Evolutionary conservation across 92 coral and sea anemone species (phyloP).

Genomic region (Pocillopora meandrina): DNA sequence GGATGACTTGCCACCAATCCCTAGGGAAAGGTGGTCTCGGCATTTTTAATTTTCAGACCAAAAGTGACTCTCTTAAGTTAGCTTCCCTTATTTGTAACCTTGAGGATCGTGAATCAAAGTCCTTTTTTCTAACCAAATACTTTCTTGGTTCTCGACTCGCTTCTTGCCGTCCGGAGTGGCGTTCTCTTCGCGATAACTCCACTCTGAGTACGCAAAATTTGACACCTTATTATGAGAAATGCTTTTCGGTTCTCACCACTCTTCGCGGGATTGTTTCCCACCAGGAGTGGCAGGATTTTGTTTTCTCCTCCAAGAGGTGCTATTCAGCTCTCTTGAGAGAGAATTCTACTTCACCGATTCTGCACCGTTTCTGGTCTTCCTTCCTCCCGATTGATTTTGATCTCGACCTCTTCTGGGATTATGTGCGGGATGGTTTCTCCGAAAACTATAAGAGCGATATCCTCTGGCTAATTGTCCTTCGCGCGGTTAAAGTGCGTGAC

Average conservation of each 20-base stretch:
- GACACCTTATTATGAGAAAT: neutral
- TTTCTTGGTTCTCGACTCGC: neutral
- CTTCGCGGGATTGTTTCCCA: neutral
- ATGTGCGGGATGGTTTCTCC: neutral
- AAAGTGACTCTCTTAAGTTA: neutral
- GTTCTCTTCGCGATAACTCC: neutral
- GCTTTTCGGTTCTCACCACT: neutral
- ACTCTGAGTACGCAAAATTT: neutral
- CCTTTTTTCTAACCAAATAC: neutral
- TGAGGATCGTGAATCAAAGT: neutral
- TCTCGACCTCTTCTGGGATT: neutral
- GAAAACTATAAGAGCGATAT: constrained; percentile 18
- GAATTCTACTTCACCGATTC: neutral
- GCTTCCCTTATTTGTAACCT: neutral
- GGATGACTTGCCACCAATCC: neutral
- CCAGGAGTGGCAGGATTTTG: neutral
- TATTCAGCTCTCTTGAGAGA: neutral
- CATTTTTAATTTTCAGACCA: neutral
- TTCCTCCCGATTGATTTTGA: neutral
- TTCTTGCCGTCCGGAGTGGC: neutral
- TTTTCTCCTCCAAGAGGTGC: neutral
- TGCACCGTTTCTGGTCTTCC: neutral
- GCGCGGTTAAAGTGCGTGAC: neutral
- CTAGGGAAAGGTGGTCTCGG: neutral
- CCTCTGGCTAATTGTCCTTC: neutral